Base-by-base conservation (phyloP, 2,888 invertebrate species). In the Meloe dianella region DNA sequence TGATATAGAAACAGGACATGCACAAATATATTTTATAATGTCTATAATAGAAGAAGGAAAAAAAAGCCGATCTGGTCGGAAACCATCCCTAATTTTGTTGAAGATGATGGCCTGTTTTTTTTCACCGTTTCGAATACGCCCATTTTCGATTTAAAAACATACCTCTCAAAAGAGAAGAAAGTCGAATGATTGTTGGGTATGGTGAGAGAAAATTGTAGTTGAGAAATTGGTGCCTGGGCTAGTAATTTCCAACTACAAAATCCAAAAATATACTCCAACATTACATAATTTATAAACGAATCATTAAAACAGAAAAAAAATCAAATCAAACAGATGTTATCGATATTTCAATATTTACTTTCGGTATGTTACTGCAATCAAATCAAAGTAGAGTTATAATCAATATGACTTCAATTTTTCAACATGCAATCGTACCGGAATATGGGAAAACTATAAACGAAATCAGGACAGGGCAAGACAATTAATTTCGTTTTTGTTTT, bases 71-170 rank as follows among this genome's bases (percentile, higher is more conserved):
- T 41, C 20, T 20, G 20, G 47, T 9, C 20, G 20, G 51, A 76
- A 75, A 75, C 73, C 72, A 73, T 74, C 77, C 77, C 75, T 75
- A 75, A 74, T 75, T 75, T 70, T 72, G 20, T 47, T 20, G 35
- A 14, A 35, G 35, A 35, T 35, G 35, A 35, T 35, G 35, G 35
- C 14, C 35, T 14, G 14, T 12, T 17, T 35, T 35, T 5, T 0
- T 9, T 47, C 47, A 24, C 63, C 64, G 66, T 71, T 64, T 64
- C 63, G 66, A 65, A 64, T 69, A 71, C 73, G 73, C 75, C 75
- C 71, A 69, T 54, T 63, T 66, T 64, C n/a, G 66, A 68, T 67
- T 63, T 65, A 69, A 70, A 66, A 73, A n/a, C 10, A 17, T 41
- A 41, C 12, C 32, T 32, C 29, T 1, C 7, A 20, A 20, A 20